Percentiles rank a stretch among this genome's conserved stretches.
phyloP scores from a whole-genome alignment of 2,888 invertebrate species.

The Aplocera efformata region DNA sequence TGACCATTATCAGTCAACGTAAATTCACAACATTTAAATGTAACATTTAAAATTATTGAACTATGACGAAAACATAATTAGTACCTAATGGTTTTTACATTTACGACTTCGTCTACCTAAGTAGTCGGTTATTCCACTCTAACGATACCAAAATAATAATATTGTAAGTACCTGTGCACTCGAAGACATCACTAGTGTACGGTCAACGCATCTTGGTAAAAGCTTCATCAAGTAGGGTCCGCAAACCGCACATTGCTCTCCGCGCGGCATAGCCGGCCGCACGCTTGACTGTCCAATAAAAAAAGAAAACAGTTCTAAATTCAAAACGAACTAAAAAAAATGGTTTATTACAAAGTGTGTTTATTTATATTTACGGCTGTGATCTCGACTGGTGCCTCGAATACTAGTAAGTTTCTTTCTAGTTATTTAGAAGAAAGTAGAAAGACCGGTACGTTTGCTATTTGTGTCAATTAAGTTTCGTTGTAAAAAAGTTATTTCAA shows the following conservation, averaged over 20 bases:
- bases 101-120: no score
- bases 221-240: slow-evolving; percentile 36
- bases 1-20: no score
- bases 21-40: no score
- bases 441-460: slow-evolving; percentile 40
- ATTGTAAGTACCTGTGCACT: slow-evolving; percentile 2
- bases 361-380: slow-evolving; percentile 52
- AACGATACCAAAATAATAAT: no score
- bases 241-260: slow-evolving; percentile 50
- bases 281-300: slow-evolving; percentile 41
- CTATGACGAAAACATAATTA: no score
- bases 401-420: slow-evolving; percentile 68
- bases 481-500: slow-evolving; percentile 2
- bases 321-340: slow-evolving; percentile 27
- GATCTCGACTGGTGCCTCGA: slow-evolving; percentile 53
- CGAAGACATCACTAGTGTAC: slow-evolving; percentile 29
- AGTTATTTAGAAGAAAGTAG: slow-evolving; percentile 68
- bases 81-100: no score
- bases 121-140: no score
- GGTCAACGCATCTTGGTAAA: slow-evolving; percentile 50
- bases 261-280: slow-evolving; percentile 50
- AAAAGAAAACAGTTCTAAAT: slow-evolving; percentile 18
- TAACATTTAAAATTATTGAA: no score
- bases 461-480: slow-evolving; percentile 44
- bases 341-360: slow-evolving; percentile 56